A percentile compares a stretch with the other conserved stretches of the same genome.
phyloP scores from a whole-genome alignment of 2,888 invertebrate species.

The Agapostemon virescens region DNA sequence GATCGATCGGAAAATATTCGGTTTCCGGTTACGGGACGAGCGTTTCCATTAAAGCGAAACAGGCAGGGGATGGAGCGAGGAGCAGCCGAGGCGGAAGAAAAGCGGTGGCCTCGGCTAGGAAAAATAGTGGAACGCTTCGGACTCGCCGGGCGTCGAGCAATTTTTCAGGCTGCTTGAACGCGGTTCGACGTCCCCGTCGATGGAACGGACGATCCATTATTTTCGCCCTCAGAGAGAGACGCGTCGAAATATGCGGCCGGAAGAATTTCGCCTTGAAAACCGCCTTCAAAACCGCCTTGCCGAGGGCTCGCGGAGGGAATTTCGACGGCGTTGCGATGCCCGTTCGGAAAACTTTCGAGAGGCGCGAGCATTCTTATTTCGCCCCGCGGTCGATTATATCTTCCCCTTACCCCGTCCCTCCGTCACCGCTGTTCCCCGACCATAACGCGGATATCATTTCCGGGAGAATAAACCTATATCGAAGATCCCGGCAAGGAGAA shows the following conservation, averaged over 20 bases:
- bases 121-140: not conserved
- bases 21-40: not conserved
- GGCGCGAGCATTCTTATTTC: conserved; percentile 26
- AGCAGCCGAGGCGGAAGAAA: not conserved
- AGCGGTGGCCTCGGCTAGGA: not conserved
- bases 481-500: conserved; percentile 34
- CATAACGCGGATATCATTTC: conserved; percentile 41
- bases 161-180: conserved; percentile 19
- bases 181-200: not conserved
- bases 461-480: conserved; percentile 20
- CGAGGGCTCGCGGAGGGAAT: not conserved
- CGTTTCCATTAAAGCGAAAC: conserved; percentile 16
- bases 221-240: not conserved
- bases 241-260: not conserved
- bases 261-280: not conserved
- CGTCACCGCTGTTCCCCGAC: not conserved
- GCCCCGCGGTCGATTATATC: conserved; percentile 11
- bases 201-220: conserved; percentile 18
- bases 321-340: conserved; percentile 3
- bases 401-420: not conserved
- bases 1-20: conserved; percentile 1
- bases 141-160: not conserved
- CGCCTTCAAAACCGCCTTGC: not conserved
- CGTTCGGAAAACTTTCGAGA: conserved; percentile 11
- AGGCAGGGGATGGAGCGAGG: not conserved